These are phyloP conservation scores for Amphipoea lucens DNA, from an alignment of 2,888 invertebrate species.

Conservation along the genomic window DNA sequence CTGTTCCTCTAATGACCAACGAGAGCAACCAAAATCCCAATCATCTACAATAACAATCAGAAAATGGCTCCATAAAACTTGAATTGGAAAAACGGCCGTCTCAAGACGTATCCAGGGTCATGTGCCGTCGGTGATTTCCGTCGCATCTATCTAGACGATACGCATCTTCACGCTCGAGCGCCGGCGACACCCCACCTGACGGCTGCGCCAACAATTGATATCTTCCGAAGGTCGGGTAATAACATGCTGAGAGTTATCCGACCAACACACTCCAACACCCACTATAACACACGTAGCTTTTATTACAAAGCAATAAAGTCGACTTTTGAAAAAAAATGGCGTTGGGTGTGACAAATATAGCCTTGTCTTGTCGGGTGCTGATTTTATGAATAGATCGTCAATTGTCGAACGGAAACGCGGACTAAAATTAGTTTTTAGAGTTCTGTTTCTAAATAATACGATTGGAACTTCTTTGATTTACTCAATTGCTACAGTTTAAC, in stretches of 20 bases:
- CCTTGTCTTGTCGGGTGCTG: slow-evolving; percentile 66
- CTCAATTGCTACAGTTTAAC: slow-evolving; percentile 32
- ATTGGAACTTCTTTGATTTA: slow-evolving; percentile 51
- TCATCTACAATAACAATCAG: slow-evolving; percentile 25
- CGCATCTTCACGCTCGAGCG: slow-evolving; percentile 82
- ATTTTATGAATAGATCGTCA: slow-evolving; percentile 81
- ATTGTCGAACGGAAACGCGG: slow-evolving; percentile 78
- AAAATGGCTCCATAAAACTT: slow-evolving; percentile 24
- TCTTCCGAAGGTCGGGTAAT: slow-evolving; percentile 88
- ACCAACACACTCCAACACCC: slow-evolving; percentile 44
- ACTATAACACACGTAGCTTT: slow-evolving; percentile 3
- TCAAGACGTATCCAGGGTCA: slow-evolving; percentile 62
- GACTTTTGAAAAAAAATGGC: slow-evolving; percentile 13
- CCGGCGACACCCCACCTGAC: slow-evolving; percentile 73
- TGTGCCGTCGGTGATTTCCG: slow-evolving; percentile 65
- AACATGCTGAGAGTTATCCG: slow-evolving; percentile 74
- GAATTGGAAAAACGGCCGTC: slow-evolving; percentile 47
- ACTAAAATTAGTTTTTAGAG: slow-evolving; percentile 71
- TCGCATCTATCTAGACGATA: slow-evolving; percentile 75
- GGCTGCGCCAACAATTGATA: slow-evolving; percentile 85
- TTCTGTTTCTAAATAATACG: slow-evolving; percentile 55
- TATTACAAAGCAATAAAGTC: slow-evolving; percentile 42
- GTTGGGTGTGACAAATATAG: slow-evolving; percentile 4
- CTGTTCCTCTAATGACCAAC: not conserved
- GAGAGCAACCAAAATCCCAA: not conserved